Evolutionary conservation across 2,888 invertebrate species (phyloP).

Genomic region (Drosophila limbata): DNA sequence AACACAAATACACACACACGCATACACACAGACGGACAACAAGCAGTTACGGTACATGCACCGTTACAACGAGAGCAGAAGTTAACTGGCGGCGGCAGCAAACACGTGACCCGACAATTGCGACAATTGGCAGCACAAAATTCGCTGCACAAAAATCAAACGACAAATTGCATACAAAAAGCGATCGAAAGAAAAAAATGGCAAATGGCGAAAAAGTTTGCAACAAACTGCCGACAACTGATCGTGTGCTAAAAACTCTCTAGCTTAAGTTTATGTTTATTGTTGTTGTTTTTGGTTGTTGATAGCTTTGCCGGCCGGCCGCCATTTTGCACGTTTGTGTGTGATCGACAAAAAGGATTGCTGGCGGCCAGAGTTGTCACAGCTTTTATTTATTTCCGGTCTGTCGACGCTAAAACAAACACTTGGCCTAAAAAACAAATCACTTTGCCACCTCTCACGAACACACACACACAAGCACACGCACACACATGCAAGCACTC

Average conservation of each 20-base stretch:
- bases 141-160: constrained; percentile 44
- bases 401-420: constrained; percentile 48
- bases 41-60: constrained; percentile 66
- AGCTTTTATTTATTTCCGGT: constrained; percentile 52
- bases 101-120: constrained; percentile 80
- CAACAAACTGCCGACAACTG: constrained; percentile 44
- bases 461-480: constrained; percentile 9
- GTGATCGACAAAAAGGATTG: constrained; percentile 53
- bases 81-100: constrained; percentile 77
- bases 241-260: constrained; percentile 17
- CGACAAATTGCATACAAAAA: constrained; percentile 30
- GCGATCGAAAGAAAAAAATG: constrained; percentile 31
- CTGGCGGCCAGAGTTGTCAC: constrained; percentile 33
- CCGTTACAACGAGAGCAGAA: constrained; percentile 79
- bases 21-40: constrained; percentile 10
- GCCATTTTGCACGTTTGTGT: constrained; percentile 54
- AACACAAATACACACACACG: constrained; percentile 23
- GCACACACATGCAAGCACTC: constrained; percentile 31
- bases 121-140: constrained; percentile 68
- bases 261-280: neutral
- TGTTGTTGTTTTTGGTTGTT: constrained; percentile 22
- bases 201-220: constrained; percentile 12
- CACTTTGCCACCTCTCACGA: constrained; percentile 48
- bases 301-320: constrained; percentile 44
- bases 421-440: constrained; percentile 61